Base-by-base conservation (phyloP, 2,888 invertebrate genomes). In the Apamea monoglypha region DNA sequence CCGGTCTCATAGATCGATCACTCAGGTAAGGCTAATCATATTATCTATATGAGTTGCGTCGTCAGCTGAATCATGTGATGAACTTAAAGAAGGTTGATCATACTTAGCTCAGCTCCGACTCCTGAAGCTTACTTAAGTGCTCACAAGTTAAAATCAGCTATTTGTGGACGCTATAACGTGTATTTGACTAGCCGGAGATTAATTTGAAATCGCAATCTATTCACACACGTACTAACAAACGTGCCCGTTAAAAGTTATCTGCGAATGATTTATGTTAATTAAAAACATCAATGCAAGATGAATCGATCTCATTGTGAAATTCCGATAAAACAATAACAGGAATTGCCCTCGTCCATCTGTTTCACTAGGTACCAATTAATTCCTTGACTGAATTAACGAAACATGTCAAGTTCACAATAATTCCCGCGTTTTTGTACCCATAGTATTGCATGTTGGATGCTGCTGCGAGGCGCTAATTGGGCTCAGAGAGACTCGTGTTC, bases 1-100 rank as follows among this genome's bases (percentile, higher is more conserved):
- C 84, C 89, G 90, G 89, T 90, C 91, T 84, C 82, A 85, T 83
- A 87, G 89, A 91, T 90, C 90, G 89, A 91, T 86, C 89, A 85
- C 86, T 85, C 94, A 95, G 96, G 96, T 96, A 91, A 95, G 95
- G 74, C 84, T 84, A 80, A 86, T 84, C 74, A 84, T 85, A 89
- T 86, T 86, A 86, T 89, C 82, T 87, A 84, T 88, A 87, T 73
- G 72, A 84, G 78, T 89, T 90, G 88, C 90, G 89, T 88, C 82
- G 84, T 80, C 79, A 76, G 68, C 88, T 91, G 88, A 91, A 94
- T 95, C 95, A 94, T 94, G 94, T 95, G 95, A 95, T 94, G 90
- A 91, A 87, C 86, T 81, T 83, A 84, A 85, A 77, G 79, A 85
- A 84, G 73, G 74, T 81, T 80, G 81, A 83, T 87, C 82, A 87